Evolutionary conservation across 2,113 vertebrate species (phyloP).

Genomic region (Gnathonemus longibarbis): DNA sequence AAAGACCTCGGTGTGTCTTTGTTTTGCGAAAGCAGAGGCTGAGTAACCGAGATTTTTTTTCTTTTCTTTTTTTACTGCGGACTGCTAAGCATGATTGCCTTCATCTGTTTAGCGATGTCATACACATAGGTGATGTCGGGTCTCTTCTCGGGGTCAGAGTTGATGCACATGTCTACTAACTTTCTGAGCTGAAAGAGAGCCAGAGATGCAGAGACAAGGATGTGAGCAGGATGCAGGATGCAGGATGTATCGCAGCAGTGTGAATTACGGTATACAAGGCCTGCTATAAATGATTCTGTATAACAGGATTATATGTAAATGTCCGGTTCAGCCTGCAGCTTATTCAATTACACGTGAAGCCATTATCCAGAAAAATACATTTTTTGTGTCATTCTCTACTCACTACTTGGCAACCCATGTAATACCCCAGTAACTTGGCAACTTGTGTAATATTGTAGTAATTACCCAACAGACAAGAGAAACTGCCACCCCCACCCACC

Average conservation of each 20-base stretch:
- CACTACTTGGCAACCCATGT: neutral
- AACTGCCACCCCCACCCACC: constrained; percentile 28
- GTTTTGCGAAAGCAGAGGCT: neutral
- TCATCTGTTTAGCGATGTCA: constrained; percentile 88
- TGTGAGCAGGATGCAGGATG: neutral
- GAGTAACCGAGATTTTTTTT: neutral
- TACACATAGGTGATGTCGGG: constrained; percentile 93
- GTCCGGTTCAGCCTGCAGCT: constrained; percentile 11
- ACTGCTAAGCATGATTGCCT: constrained; percentile 72
- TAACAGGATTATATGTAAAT: neutral
- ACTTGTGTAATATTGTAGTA: constrained; percentile 12
- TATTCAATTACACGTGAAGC: neutral
- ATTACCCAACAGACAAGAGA: constrained; percentile 1
- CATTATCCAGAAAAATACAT: constrained; percentile 1
- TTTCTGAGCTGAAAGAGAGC: constrained; percentile 73
- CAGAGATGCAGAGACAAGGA: neutral
- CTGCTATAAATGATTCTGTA: neutral
- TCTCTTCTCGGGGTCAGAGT: constrained; percentile 93
- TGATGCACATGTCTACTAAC: constrained; percentile 96
- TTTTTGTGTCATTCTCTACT: constrained; percentile 1
- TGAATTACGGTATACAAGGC: neutral
- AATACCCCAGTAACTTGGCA: constrained; percentile 12
- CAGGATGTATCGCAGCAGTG: neutral
- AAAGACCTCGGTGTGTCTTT: neutral
- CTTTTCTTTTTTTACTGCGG: neutral